Base-by-base conservation (phyloP, 1,140 invertebrate species). In the Nasonia longicornis region DNA sequence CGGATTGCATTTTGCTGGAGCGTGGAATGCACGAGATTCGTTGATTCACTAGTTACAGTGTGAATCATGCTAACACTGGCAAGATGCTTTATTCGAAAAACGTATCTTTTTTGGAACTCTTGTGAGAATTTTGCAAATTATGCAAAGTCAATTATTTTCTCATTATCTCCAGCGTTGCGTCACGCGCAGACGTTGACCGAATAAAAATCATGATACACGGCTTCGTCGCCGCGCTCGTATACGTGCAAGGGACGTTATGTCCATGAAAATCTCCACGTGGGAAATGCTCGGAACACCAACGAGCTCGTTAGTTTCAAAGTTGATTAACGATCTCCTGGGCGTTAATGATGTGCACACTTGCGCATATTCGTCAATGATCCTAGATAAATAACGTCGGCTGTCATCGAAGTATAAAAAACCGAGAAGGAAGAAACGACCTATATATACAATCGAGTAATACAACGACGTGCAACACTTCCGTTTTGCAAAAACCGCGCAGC, bases 131-230 rank as follows among this genome's bases (percentile, higher is more conserved):
- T 16, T n/a, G 38, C 76, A 64, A 48, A 79, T 79, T 79, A 73
- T 72, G 70, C 69, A 79, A 74, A 73, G 42, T 48, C 63, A 80
- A 80, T 80, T 74, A 74, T 67, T 80, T 80, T 67, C 71, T 80
- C 58, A 74, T 80, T 80, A 80, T 80, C 38, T 63, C 38, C 16
- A 45, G 7, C 52, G 20, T 66, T 74, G 67, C 72, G 42, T 67
- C 71, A 79, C 20, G 26, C 0, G 22, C 20, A 58, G 16, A 58
- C 20, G 52, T 6, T 1, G 29, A 14, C 12, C 45, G 29, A 71
- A 71, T 71, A 38, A 52, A 52, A 70, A 78, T 70, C 12, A 42
- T 29, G 26, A 74, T 74, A 52, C 42, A 52, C 42, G 72, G 14
- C 29, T 48, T 35, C 16, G 26, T 7, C 26, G 26, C 26, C 26